Conservation (phyloP, 2,113 vertebrate species). For the Oncorhynchus mykiss region DNA sequence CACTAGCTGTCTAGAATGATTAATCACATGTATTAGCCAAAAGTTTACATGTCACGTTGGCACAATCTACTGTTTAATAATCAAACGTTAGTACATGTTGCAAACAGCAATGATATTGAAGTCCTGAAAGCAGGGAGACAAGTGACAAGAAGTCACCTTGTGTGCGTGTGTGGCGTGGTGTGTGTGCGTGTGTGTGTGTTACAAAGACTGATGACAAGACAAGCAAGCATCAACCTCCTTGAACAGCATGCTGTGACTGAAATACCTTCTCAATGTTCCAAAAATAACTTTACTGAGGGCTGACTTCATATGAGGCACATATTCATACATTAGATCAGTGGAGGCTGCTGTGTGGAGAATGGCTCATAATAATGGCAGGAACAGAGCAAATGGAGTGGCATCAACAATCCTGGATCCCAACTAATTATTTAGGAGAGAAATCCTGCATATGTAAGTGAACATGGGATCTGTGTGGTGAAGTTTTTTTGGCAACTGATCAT, state of each 20-base stretch:
- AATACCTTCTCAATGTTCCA: conserved; percentile 3
- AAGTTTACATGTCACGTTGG: too few species aligned
- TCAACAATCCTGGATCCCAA: neutral
- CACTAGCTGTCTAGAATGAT: too few species aligned
- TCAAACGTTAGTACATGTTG: too few species aligned
- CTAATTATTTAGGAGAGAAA: conserved; percentile 44
- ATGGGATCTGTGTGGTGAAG: conserved; percentile 5
- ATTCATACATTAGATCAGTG: too few species aligned
- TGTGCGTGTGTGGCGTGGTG: neutral
- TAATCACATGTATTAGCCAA: too few species aligned
- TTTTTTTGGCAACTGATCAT: conserved; percentile 48
- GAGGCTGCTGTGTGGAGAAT: too few species aligned
- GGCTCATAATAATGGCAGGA: too few species aligned
- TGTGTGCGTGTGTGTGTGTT: neutral
- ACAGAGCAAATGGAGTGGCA: too few species aligned
- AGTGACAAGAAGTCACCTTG: neutral
- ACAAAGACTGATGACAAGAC: neutral
- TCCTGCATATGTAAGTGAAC: conserved; percentile 39
- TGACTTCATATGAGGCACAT: too few species aligned
- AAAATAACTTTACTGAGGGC: neutral
- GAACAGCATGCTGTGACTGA: conserved; percentile 13
- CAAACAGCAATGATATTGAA: neutral
- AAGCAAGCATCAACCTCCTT: conserved; percentile 3
- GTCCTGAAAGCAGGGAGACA: neutral
- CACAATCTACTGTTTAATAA: too few species aligned